phyloP scores from a whole-genome alignment of 2,113 vertebrate species.

The Jaculus jaculus region DNA sequence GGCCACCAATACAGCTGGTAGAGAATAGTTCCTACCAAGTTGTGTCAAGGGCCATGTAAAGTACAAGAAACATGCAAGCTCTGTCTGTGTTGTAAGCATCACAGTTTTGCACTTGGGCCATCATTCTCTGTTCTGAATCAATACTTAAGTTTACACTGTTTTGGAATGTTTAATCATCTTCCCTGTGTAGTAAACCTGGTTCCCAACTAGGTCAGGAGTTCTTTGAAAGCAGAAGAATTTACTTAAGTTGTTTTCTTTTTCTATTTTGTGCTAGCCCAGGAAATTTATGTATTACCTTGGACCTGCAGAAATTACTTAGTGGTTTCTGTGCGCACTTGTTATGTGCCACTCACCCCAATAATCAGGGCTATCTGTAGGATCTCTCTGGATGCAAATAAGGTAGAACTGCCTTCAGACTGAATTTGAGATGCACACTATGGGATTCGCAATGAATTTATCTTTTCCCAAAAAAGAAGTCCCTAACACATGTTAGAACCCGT shows the following conservation, averaged over 20 bases:
- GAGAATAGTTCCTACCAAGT: slow-evolving; percentile 4
- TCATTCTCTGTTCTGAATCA: background rate
- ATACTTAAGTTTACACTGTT: background rate
- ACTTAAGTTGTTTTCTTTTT: background rate
- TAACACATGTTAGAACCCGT: background rate
- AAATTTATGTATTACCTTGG: background rate
- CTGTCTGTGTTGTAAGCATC: background rate
- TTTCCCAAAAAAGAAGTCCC: slow-evolving; percentile 1
- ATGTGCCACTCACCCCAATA: background rate
- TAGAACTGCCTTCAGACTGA: background rate
- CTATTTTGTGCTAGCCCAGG: background rate
- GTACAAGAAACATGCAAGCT: background rate
- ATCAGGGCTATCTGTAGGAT: background rate
- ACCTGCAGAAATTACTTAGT: background rate
- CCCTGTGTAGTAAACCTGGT: background rate
- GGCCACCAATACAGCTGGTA: background rate
- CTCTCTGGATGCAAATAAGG: background rate
- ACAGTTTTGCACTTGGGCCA: background rate
- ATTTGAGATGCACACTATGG: background rate
- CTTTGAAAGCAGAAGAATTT: background rate
- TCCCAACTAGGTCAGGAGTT: background rate
- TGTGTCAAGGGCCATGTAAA: background rate
- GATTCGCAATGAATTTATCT: background rate
- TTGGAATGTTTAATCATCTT: background rate
- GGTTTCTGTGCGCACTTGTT: background rate